Percentiles rank a stretch among this genome's conserved stretches.
These are phyloP conservation scores for Brachypalpus laphriformis DNA, from an alignment of 2,888 invertebrate species.

Conservation along the genomic window DNA sequence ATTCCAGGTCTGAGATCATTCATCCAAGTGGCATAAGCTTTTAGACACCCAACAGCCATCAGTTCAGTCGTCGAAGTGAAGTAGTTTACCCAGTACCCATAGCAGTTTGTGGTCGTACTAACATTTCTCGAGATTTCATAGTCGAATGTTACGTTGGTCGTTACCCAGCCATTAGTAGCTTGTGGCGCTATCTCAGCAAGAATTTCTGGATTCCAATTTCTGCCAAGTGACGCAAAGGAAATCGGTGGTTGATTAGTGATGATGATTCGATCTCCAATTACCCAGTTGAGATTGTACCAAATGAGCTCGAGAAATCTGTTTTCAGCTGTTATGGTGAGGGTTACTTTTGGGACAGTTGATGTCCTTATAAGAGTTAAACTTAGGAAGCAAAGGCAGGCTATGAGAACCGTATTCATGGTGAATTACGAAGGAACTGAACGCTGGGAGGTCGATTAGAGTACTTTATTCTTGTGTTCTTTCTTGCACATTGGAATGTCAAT, in stretches of 20 bases:
- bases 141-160: constrained; percentile 71
- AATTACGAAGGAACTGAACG: background rate
- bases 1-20: constrained; percentile 80
- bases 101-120: constrained; percentile 70
- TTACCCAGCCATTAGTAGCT: constrained; percentile 62
- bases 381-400: background rate
- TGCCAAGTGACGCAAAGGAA: background rate
- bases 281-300: constrained; percentile 68
- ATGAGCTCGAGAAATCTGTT: constrained; percentile 63
- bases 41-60: constrained; percentile 81
- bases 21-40: constrained; percentile 84
- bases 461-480: background rate
- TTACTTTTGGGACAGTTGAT: constrained; percentile 4
- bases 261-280: constrained; percentile 64
- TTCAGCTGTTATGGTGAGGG: constrained; percentile 70
- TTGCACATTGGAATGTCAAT: background rate
- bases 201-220: constrained; percentile 30
- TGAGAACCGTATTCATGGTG: constrained; percentile 3
- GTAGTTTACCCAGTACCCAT: constrained; percentile 75
- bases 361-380: background rate
- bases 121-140: constrained; percentile 55
- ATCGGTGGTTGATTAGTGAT: constrained; percentile 68
- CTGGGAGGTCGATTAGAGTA: background rate
- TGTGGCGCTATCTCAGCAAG: constrained; percentile 27
- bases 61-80: constrained; percentile 74